Base-by-base conservation (phyloP, 2,888 invertebrate genomes). In the Hedya salicella region DNA sequence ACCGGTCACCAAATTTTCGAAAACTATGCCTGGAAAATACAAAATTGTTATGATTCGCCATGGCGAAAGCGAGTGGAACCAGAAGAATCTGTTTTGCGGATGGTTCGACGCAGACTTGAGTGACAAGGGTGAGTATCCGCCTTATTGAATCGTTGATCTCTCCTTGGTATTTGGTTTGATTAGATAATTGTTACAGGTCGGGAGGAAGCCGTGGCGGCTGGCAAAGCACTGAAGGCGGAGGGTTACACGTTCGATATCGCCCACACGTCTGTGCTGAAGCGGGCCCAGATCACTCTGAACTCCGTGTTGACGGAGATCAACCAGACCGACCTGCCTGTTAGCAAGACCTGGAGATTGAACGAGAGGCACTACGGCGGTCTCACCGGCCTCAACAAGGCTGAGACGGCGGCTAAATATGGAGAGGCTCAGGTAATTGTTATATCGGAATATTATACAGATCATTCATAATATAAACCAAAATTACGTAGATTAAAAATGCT, bases 291-390 rank as follows among this genome's bases (percentile, higher is more conserved):
- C 67, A 97, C 97, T 0, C 86, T 97, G 44, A 93, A 94, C 57
- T 82, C 94, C 0, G 94, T 97, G 68, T 85, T 97, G 6, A 88
- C 94, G 66, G 95, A 95, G 78, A 93, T 95, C 46, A 94, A 93
- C 1, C 95, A 96, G 76, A 82, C 94, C n/a, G 92, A 94, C 71
- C 85, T 97, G 70, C 95, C 95, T 0, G 87, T 95, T 6, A 82
- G 93, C 4, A 95, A 95, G 78, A 95, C 96, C 9, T 97, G 97
- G 97, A 93, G 97, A 13, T 88, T 97, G 30, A 97, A 97, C 77
- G 97, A 97, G 84, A 94, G 97, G 67, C 97, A 97, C 79, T 97
- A 97, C 77, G 97, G 97, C 57, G 96, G 96, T 44, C 93, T 97
- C 5, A 97, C 97, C 11, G 97, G 97, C 1, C 93, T 96, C 68